Evolutionary conservation across 2,797 vertebrate species (phyloP), one percentile per base, ranked within the genome.

Genomic region (Urosaurus nigricauda): DNA sequence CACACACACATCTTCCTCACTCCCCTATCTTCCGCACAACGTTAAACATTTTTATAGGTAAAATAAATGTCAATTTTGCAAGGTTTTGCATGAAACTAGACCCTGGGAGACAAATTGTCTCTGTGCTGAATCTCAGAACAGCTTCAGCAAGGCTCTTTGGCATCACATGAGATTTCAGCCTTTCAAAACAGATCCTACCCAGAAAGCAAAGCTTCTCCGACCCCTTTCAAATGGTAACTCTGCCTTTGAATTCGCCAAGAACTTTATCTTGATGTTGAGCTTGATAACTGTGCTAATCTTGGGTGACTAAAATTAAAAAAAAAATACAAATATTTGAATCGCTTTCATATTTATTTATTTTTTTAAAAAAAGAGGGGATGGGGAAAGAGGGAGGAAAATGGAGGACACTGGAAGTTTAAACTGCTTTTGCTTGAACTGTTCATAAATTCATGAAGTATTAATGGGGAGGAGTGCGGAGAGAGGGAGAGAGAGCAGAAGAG

Each of bases 31-130:
- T 94, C 82, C 89, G 91, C 82, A 58, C 0, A 21, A 92, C 58
- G 79, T 93, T 94, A 92, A 90, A 86, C 95, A 95, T 96, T 96
- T 98, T 97, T 97, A 96, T 97, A 97, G 97, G 98, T 97, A 98
- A 98, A 98, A 98, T 98, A 98, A 98, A 98, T 98, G 98, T 98
- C 98, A 98, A 97, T 97, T 86, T 98, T 97, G 97, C 97, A 95
- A 96, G 97, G 98, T 96, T 89, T 96, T 94, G 95, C 94, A 94
- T 90, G 98, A 98, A 97, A 98, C 92, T 94, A 96, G 96, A 96
- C 97, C 98, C 97, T 96, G 94, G 89, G 98, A 98, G 98, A 98
- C 95, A 92, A 92, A 93, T 88, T 94, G 96, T 96, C 96, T 97
- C 95, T 96, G 94, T 89, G 11, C 78, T 93, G 95, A 93, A 97